These are phyloP conservation scores for Rafetus swinhoei DNA, from an alignment of 2,113 vertebrate genomes.

Conservation along the genomic window DNA sequence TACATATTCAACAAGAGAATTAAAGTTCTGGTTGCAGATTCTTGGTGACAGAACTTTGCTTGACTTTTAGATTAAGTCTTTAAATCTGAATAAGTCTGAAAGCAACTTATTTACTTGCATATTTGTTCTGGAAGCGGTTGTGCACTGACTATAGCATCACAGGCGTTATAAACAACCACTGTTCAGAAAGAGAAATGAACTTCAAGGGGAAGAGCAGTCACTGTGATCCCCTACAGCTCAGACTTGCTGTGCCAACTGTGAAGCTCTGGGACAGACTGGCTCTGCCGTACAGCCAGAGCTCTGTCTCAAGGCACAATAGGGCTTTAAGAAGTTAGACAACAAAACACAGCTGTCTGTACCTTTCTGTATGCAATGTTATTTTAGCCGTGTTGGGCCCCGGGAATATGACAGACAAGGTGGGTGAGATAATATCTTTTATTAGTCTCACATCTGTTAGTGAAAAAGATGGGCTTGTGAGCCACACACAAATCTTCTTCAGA, in stretches of 20 bases:
- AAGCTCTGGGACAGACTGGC: not conserved
- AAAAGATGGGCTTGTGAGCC: not conserved
- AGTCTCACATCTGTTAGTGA: not conserved
- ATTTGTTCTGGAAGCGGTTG: not conserved
- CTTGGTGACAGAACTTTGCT: not conserved
- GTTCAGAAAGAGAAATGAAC: not conserved
- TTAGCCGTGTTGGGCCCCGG: not conserved
- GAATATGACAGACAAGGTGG: not conserved
- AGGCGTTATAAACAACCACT: not conserved
- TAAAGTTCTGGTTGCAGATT: not conserved
- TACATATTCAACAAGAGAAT: not conserved
- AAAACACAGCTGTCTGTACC: not conserved
- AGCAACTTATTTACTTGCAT: not conserved
- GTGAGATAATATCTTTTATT: not conserved
- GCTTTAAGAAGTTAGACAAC: not conserved
- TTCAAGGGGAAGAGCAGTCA: not conserved
- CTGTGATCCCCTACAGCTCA: not conserved
- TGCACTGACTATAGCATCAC: not conserved
- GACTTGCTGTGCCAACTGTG: not conserved
- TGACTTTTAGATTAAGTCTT: not conserved
- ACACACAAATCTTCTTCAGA: not conserved
- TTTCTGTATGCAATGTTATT: not conserved
- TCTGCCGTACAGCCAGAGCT: not conserved
- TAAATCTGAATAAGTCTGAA: not conserved
- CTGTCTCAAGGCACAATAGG: not conserved